These are phyloP conservation scores for Drosophila stalkeri DNA, from an alignment of 2,888 invertebrate species.

Conservation along the genomic window DNA sequence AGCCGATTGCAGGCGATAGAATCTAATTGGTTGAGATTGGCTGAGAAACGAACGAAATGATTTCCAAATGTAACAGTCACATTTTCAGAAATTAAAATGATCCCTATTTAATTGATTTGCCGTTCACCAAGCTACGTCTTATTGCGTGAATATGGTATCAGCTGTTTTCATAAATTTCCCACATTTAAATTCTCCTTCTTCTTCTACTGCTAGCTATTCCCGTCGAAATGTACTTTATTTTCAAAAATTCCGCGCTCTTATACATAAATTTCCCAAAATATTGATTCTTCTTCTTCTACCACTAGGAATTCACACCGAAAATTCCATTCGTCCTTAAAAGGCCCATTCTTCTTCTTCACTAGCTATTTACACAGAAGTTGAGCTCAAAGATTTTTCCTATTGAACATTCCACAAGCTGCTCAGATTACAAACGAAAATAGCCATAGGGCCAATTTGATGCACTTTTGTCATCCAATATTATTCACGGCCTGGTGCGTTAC, in stretches of 20 bases:
- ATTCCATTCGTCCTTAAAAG: background rate
- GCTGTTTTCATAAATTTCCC: background rate
- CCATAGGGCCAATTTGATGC: constrained; percentile 53
- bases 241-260: too few relatives aligned
- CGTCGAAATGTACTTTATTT: background rate
- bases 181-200: background rate
- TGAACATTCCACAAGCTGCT: constrained; percentile 1
- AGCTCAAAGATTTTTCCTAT: background rate
- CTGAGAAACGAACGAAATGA: constrained; percentile 15
- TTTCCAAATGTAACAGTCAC: background rate
- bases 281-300: background rate
- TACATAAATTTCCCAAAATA: background rate
- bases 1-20: constrained; percentile 50
- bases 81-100: background rate
- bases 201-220: background rate
- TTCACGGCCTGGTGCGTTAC: constrained; percentile 74
- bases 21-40: constrained; percentile 64
- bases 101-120: background rate
- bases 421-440: constrained; percentile 47
- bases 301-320: background rate
- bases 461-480: constrained; percentile 68
- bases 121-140: background rate
- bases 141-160: background rate
- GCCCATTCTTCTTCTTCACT: background rate
- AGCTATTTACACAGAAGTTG: background rate